Base-by-base conservation (phyloP, 1,140 invertebrate species). In the Solen grandis region DNA sequence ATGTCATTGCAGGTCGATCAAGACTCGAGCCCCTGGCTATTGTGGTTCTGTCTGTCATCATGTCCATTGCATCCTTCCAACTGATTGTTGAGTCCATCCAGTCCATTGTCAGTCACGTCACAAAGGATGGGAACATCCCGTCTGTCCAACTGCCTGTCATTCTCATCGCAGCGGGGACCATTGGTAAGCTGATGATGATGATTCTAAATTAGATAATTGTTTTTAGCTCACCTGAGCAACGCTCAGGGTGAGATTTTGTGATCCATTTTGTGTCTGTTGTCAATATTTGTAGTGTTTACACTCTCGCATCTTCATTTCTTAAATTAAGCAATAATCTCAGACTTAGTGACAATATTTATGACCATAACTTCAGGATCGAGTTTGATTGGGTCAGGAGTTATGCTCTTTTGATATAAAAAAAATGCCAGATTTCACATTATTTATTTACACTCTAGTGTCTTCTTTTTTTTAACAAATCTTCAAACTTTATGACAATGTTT, bases 11-110 rank as follows among this genome's bases (percentile, higher is more conserved):
- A 91, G 90, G 90, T 65, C 65, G 92, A 52, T 93, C 93, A 25
- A 84, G 91, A 31, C 86, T 93, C n/a, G 93, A 93, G 62, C 93
- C 93, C 5, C 83, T 93, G 13, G 90, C 92, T 31, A 92, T 93
- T 75, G 89, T 93, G 4, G 87, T 92, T n/a, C 65, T 92, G 63
- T 91, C 89, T n/a, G 93, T 93, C 5, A 89, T 93, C 8, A 93
- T 93, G 93, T 90, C 92, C n/a, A 83, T 93, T 16, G 92, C 93
- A 5, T 91, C 92, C n/a, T 80, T 93, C 14, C 93, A 93, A 82
- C 88, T 93, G 81, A 90, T 93, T 33, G 80, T 90, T 0, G 87
- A 93, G 68, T 91, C 92, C 10, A 68, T 91, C 19, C 82, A 90
- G 68, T 88, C 86, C 25, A 88, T 93, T 22, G 77, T 89, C 19